Evolutionary conservation across 2,113 vertebrate species (phyloP).

Genomic region (Saimiri boliviensis): DNA sequence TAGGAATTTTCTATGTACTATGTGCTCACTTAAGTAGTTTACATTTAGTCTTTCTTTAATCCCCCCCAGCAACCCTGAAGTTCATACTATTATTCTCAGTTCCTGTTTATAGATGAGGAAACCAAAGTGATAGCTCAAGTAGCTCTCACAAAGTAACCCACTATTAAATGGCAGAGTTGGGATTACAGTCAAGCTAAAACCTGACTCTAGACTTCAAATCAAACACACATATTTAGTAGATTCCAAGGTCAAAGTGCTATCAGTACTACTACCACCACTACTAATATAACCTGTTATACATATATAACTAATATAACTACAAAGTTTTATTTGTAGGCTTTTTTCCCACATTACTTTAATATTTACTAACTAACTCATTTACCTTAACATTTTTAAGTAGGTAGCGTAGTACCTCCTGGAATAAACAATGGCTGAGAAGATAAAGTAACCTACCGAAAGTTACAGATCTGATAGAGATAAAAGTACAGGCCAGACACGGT

Average conservation of each 20-base stretch:
- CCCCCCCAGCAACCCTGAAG: neutral
- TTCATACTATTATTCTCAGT: neutral
- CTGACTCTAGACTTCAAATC: neutral
- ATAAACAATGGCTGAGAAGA: neutral
- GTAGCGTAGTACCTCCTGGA: neutral
- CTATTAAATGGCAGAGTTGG: neutral
- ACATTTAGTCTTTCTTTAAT: neutral
- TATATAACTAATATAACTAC: neutral
- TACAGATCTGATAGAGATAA: neutral
- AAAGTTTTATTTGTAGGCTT: constrained; percentile 9
- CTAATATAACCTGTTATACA: neutral
- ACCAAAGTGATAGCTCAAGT: neutral
- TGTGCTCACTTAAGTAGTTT: neutral
- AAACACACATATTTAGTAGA: neutral
- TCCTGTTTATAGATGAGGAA: neutral
- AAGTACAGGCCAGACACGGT: neutral
- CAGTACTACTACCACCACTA: neutral
- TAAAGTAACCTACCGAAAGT: neutral
- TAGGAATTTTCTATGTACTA: neutral
- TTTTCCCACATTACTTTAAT: neutral
- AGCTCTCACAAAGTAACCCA: neutral
- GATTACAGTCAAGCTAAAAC: constrained; percentile 1
- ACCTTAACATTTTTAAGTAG: neutral
- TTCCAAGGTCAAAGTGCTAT: neutral
- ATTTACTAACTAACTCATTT: constrained; percentile 34